A percentile compares a stretch with the other conserved stretches of the same genome.
Conservation (phyloP, 2,888 invertebrate genomes). For the Herminia tarsipennalis region DNA sequence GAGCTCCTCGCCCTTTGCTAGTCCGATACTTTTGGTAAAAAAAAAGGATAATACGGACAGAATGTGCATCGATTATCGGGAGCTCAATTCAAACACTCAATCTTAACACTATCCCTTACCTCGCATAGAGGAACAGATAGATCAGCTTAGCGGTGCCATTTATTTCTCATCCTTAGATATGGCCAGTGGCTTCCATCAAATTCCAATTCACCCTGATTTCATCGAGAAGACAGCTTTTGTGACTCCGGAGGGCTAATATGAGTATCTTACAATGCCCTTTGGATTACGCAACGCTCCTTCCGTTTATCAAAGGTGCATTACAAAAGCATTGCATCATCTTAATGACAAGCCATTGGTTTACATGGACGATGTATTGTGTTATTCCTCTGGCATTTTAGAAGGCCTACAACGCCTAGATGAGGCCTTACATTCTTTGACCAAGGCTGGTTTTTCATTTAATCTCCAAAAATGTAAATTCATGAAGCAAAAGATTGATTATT, state of each 20-base stretch:
- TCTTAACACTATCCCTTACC: background rate
- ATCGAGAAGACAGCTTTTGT: background rate
- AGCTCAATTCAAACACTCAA: background rate
- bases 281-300: background rate
- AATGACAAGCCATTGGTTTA: background rate
- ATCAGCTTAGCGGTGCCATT: background rate
- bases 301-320: background rate
- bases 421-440: conserved; percentile 12
- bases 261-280: background rate
- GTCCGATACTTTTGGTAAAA: background rate
- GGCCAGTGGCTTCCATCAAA: background rate
- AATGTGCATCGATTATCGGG: background rate
- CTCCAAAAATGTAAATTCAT: conserved; percentile 18
- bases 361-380: conserved; percentile 1
- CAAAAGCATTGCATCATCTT: background rate
- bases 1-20: background rate
- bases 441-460: conserved; percentile 27
- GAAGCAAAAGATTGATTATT: conserved; percentile 14
- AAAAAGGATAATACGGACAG: background rate
- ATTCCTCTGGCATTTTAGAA: background rate
- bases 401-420: conserved; percentile 1
- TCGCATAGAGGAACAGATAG: background rate
- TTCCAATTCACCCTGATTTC: background rate
- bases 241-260: background rate
- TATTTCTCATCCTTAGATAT: background rate